Base-by-base conservation (phyloP, 2,113 vertebrate genomes). In the Amphilophus citrinellus region DNA sequence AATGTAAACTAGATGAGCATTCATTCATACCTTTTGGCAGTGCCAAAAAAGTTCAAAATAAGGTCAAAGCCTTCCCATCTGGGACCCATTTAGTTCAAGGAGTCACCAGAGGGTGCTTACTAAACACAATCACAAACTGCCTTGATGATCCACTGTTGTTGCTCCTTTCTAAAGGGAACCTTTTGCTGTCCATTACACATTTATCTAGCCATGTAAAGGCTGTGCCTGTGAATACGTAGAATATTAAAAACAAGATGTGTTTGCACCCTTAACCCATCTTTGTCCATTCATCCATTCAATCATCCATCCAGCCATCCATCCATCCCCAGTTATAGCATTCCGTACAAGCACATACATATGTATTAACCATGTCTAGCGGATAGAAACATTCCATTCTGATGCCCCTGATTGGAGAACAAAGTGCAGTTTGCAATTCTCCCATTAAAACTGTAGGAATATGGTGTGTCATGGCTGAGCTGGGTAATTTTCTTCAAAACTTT, bases 51-150 rank as follows among this genome's bases (percentile, higher is more conserved):
- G 85, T 92, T 90, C 84, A 91, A 82, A 92, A 90, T 83, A 91
- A 93, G 90, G 91, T 92, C 92, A 87, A 77, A 88, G 61, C 73
- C 79, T 62, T 88, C 85, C 92, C 93, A 94, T 94, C 89, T 93
- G 92, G 87, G 92, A 76, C 85, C 80, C 77, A 82, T 92, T 87
- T 88, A 79, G 91, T 91, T 89, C 59, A 82, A 88, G 59, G 92
- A 94, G 84, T 93, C 88, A 93, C 91, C 80, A 82, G 86, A 91
- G 92, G 91, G 86, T 71, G 66, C 82, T 89, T 81, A 76, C 90
- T 94, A 91, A 94, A 94, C 93, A 91, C 84, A 85, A 89, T 92
- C 93, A 92, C 84, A 90, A 91, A 92, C 84, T 85, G 92, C 93
- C 91, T 88, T 61, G 60, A 91, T 91, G 82, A 88, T 50, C 79